Evolutionary conservation across 35 echinoderm and acorn worm species (phyloP), one percentile per base, ranked within the genome.

Genomic region (Ophiothrix spiculata): DNA sequence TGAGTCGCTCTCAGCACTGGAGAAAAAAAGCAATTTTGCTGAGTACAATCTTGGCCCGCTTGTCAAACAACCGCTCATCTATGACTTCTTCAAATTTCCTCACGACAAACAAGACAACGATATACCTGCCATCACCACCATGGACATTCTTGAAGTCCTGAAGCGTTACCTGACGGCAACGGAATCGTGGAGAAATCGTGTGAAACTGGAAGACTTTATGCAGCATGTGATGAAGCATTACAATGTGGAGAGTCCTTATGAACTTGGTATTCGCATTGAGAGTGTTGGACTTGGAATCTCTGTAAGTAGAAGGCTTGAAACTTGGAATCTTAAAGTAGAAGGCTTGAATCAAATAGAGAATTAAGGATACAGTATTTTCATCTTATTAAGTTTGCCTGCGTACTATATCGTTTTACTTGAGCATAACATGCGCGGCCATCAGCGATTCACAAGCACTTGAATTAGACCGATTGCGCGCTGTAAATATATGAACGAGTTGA

Each of bases 121-220:
- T 38, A 90, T 90, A 37, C 64, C 81, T 56, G 29, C 42, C 19
- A 83, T 90, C 16, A 90, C 80, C 29, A 90, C 88, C 33, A 56
- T 84, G 6, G 80, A 90, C 39, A 83, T 90, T 31, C 25, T 90
- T 69, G 80, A 75, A 31, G 63, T 42, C 32, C 29, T 90, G 75
- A 56, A 38, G 21, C 32, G 31, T 36, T 84, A 46, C 25, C 37
- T 90, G 39, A 19, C 1, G 21, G 41, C 28, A 33, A 77, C 77
- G 1, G 74, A 90, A 78, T 39, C 75, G 17, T 90, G 88, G 88
- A 76, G 73, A 41, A 25, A 0, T 6, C 32, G 38, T 0, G 88
- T 90, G 31, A 81, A 90, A 33, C 33, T 90, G 88, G 38, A 83
- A 31, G 34, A 84, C 31, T 90, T 90, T 35, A 90, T 90, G 88